Evolutionary conservation across 2,113 vertebrate genomes (phyloP).

Genomic region (Notechis scutatus): DNA sequence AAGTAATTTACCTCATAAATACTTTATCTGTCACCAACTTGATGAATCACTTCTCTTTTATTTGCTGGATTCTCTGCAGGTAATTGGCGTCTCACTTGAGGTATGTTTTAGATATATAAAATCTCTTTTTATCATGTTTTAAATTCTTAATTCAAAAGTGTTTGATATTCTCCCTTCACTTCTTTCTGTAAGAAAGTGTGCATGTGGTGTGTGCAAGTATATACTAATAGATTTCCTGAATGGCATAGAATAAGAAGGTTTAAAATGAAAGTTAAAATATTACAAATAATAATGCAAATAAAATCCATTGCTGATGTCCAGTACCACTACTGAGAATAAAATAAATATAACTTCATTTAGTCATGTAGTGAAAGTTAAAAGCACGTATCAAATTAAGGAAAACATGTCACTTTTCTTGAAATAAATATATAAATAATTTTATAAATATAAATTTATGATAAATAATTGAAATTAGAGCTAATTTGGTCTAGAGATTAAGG

Average conservation of each 20-base stretch:
- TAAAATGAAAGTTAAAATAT: background rate
- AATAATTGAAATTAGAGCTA: background rate
- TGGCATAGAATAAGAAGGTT: background rate
- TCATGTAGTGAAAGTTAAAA: background rate
- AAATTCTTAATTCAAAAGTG: background rate
- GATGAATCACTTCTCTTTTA: background rate
- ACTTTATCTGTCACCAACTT: background rate
- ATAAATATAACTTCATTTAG: background rate
- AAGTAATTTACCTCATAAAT: slow-evolving; percentile 7
- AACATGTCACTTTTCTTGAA: background rate
- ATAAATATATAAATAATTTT: background rate
- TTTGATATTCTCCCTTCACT: background rate
- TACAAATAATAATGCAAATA: background rate
- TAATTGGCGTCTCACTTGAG: background rate
- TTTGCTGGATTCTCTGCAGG: slow-evolving; percentile 6
- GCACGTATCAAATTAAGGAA: background rate
- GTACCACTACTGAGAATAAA: background rate
- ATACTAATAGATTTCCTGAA: background rate
- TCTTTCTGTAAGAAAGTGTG: background rate
- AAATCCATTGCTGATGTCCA: background rate
- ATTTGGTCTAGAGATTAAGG: background rate
- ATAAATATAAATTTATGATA: background rate
- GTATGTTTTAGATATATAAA: slow-evolving; percentile 1
- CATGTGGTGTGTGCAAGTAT: background rate
- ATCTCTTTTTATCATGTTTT: slow-evolving; percentile 12